Base-by-base conservation (phyloP, 1,140 invertebrate genomes). In the Fopius arisanus region DNA sequence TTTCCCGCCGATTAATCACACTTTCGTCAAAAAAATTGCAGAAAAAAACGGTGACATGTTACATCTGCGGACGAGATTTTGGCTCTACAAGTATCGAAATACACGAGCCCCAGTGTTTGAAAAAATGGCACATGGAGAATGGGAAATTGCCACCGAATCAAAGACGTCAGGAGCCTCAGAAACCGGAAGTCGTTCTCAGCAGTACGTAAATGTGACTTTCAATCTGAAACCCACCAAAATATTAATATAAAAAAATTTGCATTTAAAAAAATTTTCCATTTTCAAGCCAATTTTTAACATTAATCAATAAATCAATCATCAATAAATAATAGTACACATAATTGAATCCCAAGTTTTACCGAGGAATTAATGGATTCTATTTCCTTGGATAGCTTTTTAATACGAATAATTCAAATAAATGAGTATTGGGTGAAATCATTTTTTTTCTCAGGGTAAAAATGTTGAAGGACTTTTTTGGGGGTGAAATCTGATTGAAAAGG, bases 21-120 rank as follows among this genome's bases (percentile, higher is more conserved):
- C 43, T 48, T 23, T 70, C 29, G 16, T 7, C 14, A 48, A 12
- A 70, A 51, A 54, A 0, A 19, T 37, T 59, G 14, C 75, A 78
- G 16, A 83, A 77, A 65, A 79, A 59, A 71, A 78, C 48, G 3
- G 43, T 87, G 72, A 89, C 92, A 9, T 96, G 94, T 82, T 94
- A 95, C 78, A 91, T 95, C 63, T 94, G 93, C 79, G 92, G 93
- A 3, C 88, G 92, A 67, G 90, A 93, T 75, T 96, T 94, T 83
- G 94, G 93, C 9, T 90, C 91, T 0, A 90, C 89, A 75, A 93
- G 92, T 40, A 91, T 95, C 68, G 84, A 84, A 16, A 94, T 95
- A 70, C 94, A 95, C 84, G 92, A 94, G 79, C 93, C 93, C 1
- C 92, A 95, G 77, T 95, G 94, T 80, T 79, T 95, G 29, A 91